Evolutionary conservation across 2,888 invertebrate species (phyloP), one percentile per base, ranked within the genome.

Genomic region (Idaea biselata): DNA sequence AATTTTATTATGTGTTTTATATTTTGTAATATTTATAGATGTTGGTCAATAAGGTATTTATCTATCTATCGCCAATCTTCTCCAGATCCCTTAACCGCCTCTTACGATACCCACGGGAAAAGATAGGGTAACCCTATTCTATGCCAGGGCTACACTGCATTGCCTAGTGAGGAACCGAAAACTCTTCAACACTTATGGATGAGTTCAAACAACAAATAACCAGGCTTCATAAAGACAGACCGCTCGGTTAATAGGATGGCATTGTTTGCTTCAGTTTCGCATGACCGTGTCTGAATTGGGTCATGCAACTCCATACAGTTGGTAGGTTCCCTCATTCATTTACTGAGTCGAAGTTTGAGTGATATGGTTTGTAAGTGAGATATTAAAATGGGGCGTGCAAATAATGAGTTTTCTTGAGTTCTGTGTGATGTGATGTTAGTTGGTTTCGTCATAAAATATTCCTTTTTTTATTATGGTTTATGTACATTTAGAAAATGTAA

Each of bases 261-360:
- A 79, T 83, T 82, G 82, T 80, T 79, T 80, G 75, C 75, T 71
- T 78, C 75, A 68, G 71, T 78, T 74, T 74, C 66, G 78, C 75
- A 74, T 76, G 74, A 76, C 69, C 73, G 68, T 66, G 58, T 54
- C 64, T 66, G 66, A 77, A 74, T 68, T 79, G 68, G 76, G 79
- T 80, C 79, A 78, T 44, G 44, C 44, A 44, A 44, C 44, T 44
- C 11, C 25, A 25, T 25, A 25, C 25, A 25, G 25, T 25, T 25
- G 25, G 25, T 25, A 25, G 5, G 44, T 44, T 3, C 14, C 44
- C 44, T 8, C 44, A 44, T 44, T 44, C 44, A 44, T 44, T 8
- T 14, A 44, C 44, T 11, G 44, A 44, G 8, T 6, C 11, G 14
- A 44, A 44, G 44, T 44, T 44, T 44, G 44, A 7, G 44, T 44